These are phyloP conservation scores for Phaenicophaeus curvirostris DNA, from an alignment of 2,797 vertebrate species.

Conservation along the genomic window DNA sequence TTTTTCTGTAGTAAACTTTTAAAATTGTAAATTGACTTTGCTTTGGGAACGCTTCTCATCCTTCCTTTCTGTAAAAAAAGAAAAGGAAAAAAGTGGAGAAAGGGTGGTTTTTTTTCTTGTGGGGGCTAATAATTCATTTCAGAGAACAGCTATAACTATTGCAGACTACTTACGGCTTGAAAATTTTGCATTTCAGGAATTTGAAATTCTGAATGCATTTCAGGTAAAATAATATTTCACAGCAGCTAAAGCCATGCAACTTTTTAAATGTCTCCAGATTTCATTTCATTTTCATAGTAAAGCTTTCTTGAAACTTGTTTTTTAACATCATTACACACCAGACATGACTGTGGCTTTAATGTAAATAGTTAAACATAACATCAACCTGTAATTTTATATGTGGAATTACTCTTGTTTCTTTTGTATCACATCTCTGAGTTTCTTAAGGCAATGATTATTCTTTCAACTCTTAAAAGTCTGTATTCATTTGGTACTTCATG, in stretches of 20 bases:
- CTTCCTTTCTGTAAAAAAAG: neutral
- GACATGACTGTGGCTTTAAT: neutral
- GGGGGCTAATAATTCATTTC: neutral
- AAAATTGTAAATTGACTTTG: neutral
- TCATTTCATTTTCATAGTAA: neutral
- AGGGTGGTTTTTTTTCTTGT: neutral
- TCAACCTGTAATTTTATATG: neutral
- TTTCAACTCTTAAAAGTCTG: slow-evolving; percentile 1
- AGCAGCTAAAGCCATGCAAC: neutral
- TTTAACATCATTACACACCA: neutral
- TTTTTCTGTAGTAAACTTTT: neutral
- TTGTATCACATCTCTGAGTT: neutral
- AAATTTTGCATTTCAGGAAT: neutral
- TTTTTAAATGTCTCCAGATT: neutral
- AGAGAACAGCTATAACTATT: neutral
- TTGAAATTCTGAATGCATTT: slow-evolving; percentile 9
- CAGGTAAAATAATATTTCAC: neutral
- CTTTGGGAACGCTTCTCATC: neutral
- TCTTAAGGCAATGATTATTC: neutral
- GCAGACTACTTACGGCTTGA: neutral
- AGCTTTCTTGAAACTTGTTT: neutral
- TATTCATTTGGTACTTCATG: neutral
- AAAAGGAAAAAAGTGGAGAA: neutral
- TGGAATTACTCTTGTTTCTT: neutral
- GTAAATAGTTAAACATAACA: neutral